Evolutionary conservation across 2,888 invertebrate genomes (phyloP), one percentile per base, ranked within the genome.

Genomic region (Podabrus alpinus): DNA sequence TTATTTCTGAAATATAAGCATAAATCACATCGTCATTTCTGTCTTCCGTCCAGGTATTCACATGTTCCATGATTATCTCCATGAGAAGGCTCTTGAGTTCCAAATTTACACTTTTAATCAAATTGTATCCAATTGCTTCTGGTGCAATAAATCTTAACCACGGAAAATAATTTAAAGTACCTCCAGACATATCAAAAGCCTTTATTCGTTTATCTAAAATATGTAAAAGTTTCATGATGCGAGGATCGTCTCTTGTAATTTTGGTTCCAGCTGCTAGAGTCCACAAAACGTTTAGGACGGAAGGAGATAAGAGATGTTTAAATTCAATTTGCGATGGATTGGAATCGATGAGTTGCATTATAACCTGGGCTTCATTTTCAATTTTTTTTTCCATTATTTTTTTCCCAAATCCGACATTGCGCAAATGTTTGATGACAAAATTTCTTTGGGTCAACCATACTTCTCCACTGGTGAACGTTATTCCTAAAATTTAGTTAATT

Each of bases 231-330:
- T 84, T 83, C 1, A 85, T 80, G 59, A 92, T 80, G n/a, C 87
- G 84, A 5, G 84, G 79, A 77, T 90, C 88, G 5, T 86, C 84
- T 61, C 87, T 85, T n/a, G 86, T 80, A 59, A 91, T 88, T 45
- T 89, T 80, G 1, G 78, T 73, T 0, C 89, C 88, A 11, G 92
- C 90, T 3, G 89, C 88, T 25, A 93, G 84, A 13, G 88, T 88
- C 93, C 93, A 93, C 9, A 93, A 84, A 0, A 93, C 91, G 82
- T 92, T 93, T 66, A 93, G 88, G 1, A 92, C 90, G 29, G 89
- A 89, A 3, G 90, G 89, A 1, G 91, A 87, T 69, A 92, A 81
- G 76, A 89, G 81, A 4, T 81, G 80, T 3, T 82, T 82, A 16
- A 86, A 77, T 68, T 83, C 76, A 10, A 86, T 78, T 9, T 83